Base-by-base conservation (phyloP, 1,140 invertebrate genomes). In the Nylanderia fulva region DNA sequence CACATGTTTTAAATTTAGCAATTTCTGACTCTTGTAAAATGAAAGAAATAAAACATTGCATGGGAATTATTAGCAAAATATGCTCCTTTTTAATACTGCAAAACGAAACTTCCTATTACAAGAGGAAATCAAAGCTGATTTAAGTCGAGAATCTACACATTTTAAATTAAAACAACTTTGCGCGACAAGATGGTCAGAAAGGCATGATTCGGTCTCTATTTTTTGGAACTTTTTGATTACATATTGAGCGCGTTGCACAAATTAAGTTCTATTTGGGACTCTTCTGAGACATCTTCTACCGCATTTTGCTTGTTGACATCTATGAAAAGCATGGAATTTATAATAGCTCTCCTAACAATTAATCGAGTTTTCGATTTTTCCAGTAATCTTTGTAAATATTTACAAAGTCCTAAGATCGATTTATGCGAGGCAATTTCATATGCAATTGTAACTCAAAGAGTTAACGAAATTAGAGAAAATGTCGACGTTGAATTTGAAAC, bases 1-100 rank as follows among this genome's bases (percentile, higher is more conserved):
- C 54, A 15, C 71, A 58, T 45, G 58, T 54, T 75, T 15, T 75
- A 58, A 60, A 75, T 45, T 75, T 58, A 58, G 54, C 56, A 75
- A 75, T 75, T 39, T 63, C 29, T 4, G 61, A 63, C 7, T 63
- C 18, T 63, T 63, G 61, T 63, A 63, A 63, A 63, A 63, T 63
- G 29, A n/a, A 2, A 63, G 33, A 63, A 63, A 63, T 63, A n/a
- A 36, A 63, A 63, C 61, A 63, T 63, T 63, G 61, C 29, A 63
- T 63, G 61, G 18, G 33, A 36, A 63, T 63, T 63, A 63, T 63
- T 63, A 63, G 8, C 15, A 63, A 63, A 63, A 11, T 63, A 36
- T 63, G 61, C 1, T 33, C 29, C 61, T 63, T 63, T 63, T 63
- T 63, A 63, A 63, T 63, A 9, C 61, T 63, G 6, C 61, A 6